Evolutionary conservation across 1,140 invertebrate species (phyloP).

Genomic region (Eumaeus atala): DNA sequence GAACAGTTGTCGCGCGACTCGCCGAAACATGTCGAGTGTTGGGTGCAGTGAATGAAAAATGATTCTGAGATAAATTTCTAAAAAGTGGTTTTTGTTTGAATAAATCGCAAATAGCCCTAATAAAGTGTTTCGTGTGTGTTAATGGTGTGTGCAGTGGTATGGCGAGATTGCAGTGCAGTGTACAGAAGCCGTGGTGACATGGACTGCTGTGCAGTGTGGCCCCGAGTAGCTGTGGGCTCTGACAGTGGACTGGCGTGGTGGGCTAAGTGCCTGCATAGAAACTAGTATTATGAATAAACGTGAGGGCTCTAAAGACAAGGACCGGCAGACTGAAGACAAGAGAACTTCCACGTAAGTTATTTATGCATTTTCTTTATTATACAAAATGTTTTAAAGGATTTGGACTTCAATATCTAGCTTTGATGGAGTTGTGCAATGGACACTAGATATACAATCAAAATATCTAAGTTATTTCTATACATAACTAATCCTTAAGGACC

Average conservation of each 20-base stretch:
- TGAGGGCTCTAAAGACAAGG: slow-evolving; percentile 67
- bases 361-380: slow-evolving; percentile 10
- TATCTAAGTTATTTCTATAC: too few species aligned
- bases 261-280: slow-evolving; percentile 59
- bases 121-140: slow-evolving; percentile 46
- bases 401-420: too few species aligned
- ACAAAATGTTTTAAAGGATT: too few species aligned
- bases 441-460: too few species aligned
- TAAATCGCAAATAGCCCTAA: slow-evolving; percentile 46
- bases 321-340: slow-evolving; percentile 70
- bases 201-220: slow-evolving; percentile 52
- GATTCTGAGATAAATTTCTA: slow-evolving; percentile 67
- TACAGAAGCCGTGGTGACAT: slow-evolving; percentile 58
- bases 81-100: slow-evolving; percentile 51
- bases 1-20: slow-evolving; percentile 35
- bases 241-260: slow-evolving; percentile 54
- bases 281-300: slow-evolving; percentile 73
- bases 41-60: slow-evolving; percentile 64
- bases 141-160: slow-evolving; percentile 52
- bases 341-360: slow-evolving; percentile 64
- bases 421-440: too few species aligned
- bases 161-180: slow-evolving; percentile 44
- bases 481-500: too few species aligned
- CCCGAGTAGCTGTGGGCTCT: slow-evolving; percentile 50
- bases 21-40: slow-evolving; percentile 58